Conservation (phyloP, 2,797 vertebrate genomes). For the Menidia menidia region DNA sequence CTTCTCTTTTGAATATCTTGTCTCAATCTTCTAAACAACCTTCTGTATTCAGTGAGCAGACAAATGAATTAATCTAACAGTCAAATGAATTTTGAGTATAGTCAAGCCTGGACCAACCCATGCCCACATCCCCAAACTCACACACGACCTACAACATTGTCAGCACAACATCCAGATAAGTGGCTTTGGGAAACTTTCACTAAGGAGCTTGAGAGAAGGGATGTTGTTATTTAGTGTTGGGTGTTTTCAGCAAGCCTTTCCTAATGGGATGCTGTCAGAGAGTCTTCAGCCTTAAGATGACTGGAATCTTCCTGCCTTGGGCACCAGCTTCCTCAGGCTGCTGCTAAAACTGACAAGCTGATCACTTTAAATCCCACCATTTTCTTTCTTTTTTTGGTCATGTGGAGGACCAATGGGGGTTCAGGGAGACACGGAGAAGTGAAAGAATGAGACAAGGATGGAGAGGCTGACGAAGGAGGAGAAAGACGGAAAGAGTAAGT, state of each 20-base stretch:
- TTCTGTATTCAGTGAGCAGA: not conserved
- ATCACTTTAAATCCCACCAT: conserved; percentile 76
- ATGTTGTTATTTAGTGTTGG: conserved; percentile 74
- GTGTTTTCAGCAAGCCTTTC: conserved; percentile 78
- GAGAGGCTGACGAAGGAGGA: conserved; percentile 57
- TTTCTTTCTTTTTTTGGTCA: conserved; percentile 24
- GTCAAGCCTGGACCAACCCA: conserved; percentile 30
- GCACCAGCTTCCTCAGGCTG: conserved; percentile 72
- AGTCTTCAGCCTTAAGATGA: conserved; percentile 83
- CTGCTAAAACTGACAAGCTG: conserved; percentile 70
- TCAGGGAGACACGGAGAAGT: conserved; percentile 53
- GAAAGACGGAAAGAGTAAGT: conserved; percentile 67
- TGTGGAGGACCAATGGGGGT: conserved; percentile 58
- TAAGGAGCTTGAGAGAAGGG: conserved; percentile 79
- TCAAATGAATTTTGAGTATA: conserved; percentile 13
- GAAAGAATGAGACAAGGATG: conserved; percentile 68
- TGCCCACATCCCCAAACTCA: conserved; percentile 45
- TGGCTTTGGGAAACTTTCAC: conserved; percentile 65
- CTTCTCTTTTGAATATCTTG: too few relatives aligned
- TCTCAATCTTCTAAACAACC: not conserved
- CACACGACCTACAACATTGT: conserved; percentile 1
- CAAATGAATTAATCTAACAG: conserved; percentile 24
- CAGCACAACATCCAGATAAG: conserved; percentile 76
- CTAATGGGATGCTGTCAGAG: conserved; percentile 82
- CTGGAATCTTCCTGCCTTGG: conserved; percentile 79